Evolutionary conservation across 2,888 invertebrate species (phyloP), one percentile per base, ranked within the genome.

Genomic region (Macrostomum cliftonense): DNA sequence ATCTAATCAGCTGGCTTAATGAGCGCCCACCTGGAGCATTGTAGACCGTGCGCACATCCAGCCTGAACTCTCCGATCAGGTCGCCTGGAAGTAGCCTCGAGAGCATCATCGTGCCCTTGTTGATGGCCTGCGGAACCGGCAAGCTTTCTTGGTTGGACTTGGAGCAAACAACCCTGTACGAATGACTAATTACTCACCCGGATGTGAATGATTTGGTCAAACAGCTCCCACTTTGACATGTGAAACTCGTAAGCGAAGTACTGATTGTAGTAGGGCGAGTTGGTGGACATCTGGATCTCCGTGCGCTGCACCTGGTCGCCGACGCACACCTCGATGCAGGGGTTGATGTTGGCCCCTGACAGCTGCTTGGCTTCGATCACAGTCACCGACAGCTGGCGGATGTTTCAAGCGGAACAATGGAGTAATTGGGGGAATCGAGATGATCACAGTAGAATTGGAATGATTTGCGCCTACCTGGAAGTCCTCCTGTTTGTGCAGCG

Each of bases 231-330:
- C 1, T 84, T 82, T 2, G 86, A 82, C 82, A 85, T 83, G 72
- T 85, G 84, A 73, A 87, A 87, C 72, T 87, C 86, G 72, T 87
- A 88, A 52, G 87, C 87, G 72, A 87, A 87, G 70, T 87, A 87
- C 87, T 87, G 87, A 67, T 86, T 85, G 68, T 83, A 87, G 66
- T 84, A 87, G 0, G 87, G 87, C 63, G 85, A 86, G 71, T 87
- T 87, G n/a, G 87, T 87, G 70, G 85, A 85, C 69, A 86, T 86
- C 64, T 87, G 86, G 48, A 86, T 84, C 63, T 84, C 83, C 46
- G 86, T 87, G 69, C 82, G 85, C 62, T 85, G 85, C 62, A 79
- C 80, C 59, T 77, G 75, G 55, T 84, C 83, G 0, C 83, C 87
- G 21, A 87, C 78, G 72, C 85, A 83, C n/a, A 87, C 82, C 68